phyloP scores from a whole-genome alignment of 1,140 invertebrate species.

The Anastatus disparis region DNA sequence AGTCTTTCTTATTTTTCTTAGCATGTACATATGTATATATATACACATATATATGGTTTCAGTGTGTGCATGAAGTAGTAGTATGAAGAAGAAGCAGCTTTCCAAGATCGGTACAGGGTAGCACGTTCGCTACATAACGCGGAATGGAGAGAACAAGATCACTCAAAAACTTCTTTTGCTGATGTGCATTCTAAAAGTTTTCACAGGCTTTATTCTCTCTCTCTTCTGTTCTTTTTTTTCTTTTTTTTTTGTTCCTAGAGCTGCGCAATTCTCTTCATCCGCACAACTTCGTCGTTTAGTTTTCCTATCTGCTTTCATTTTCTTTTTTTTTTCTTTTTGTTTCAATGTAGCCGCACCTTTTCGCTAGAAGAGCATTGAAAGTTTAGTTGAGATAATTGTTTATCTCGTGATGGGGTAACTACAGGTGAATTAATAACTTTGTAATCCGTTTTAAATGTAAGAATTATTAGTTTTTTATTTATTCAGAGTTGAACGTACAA shows the following conservation, averaged over 20 bases:
- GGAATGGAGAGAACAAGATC: constrained; percentile 6
- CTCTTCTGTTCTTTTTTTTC: neutral
- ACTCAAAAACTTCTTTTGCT: constrained; percentile 9
- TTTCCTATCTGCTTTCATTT: neutral
- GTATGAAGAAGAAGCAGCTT: neutral
- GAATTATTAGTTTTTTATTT: too few relatives aligned
- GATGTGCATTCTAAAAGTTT: constrained; percentile 18
- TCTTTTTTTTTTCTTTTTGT: too few relatives aligned
- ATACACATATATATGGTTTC: too few relatives aligned
- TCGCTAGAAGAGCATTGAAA: neutral
- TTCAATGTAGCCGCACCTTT: neutral
- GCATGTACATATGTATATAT: too few relatives aligned
- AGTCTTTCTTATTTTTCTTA: constrained; percentile 1
- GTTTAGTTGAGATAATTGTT: neutral
- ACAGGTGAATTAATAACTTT: neutral
- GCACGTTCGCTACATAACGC: constrained; percentile 6
- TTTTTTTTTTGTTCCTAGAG: neutral
- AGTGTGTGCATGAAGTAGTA: neutral
- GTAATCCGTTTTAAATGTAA: too few relatives aligned
- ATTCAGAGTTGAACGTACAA: too few relatives aligned
- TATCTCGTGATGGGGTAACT: neutral
- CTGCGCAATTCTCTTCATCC: neutral
- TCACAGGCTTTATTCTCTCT: neutral
- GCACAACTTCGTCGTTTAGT: neutral
- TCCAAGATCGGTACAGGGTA: neutral